Percentiles rank a stretch among this genome's conserved stretches.
Conservation (phyloP, 2,113 vertebrate species). For the Circaetus cinerascens region DNA sequence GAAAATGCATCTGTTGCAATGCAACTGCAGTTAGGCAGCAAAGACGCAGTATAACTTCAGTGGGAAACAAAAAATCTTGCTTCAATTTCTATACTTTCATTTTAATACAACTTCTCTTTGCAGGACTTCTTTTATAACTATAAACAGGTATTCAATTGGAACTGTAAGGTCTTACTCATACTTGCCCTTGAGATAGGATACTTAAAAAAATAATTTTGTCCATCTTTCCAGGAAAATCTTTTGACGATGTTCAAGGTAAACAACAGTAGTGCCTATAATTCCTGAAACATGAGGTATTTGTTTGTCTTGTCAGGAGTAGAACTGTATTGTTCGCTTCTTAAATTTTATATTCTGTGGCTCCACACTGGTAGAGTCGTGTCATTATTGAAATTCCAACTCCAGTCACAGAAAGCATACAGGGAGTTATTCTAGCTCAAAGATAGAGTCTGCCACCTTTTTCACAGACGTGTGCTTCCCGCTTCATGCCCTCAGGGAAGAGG, state of each 20-base stretch:
- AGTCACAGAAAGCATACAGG: background rate
- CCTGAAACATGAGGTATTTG: background rate
- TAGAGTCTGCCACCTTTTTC: background rate
- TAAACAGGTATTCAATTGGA: background rate
- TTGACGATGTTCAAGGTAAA: background rate
- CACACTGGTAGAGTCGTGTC: background rate
- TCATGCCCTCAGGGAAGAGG: background rate
- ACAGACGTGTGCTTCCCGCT: rapidly evolving
- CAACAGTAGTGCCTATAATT: background rate
- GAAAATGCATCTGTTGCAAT: constrained; percentile 23
- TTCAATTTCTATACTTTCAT: background rate
- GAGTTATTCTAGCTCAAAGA: background rate
- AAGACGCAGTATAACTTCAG: background rate
- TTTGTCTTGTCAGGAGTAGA: background rate
- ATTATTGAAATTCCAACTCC: background rate
- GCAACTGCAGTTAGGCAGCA: background rate
- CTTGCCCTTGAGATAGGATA: background rate
- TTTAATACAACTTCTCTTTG: background rate
- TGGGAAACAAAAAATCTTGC: background rate
- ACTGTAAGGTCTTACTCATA: background rate
- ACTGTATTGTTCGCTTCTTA: background rate
- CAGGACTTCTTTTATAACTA: background rate
- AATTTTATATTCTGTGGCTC: background rate
- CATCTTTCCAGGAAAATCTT: background rate
- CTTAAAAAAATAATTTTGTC: background rate